phyloP scores from a whole-genome alignment of 2,888 invertebrate species.

The Trichogramma evanescens region DNA sequence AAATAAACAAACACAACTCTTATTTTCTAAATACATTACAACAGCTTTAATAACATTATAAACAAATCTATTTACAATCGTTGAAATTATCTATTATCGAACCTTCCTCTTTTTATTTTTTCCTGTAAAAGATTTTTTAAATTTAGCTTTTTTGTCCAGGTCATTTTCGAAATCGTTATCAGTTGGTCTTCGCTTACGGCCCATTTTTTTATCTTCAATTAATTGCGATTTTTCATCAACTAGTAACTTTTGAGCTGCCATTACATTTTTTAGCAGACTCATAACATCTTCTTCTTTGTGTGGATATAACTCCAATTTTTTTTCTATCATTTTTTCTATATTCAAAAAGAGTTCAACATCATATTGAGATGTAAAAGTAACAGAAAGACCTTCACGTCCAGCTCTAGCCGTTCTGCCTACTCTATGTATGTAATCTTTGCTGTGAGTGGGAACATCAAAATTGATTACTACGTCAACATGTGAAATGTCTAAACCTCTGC shows the following conservation, averaged over 20 bases:
- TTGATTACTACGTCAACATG: constrained; percentile 98
- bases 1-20: too few relatives aligned
- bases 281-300: constrained; percentile 92
- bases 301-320: constrained; percentile 81
- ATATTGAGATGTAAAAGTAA: constrained; percentile 97
- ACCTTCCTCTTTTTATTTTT: too few relatives aligned
- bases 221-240: too few relatives aligned
- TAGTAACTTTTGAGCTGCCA: constrained; percentile 67
- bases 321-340: constrained; percentile 90
- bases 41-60: too few relatives aligned
- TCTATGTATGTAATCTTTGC: constrained; percentile 97
- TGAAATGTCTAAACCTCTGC: constrained; percentile 95
- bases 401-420: constrained; percentile 96
- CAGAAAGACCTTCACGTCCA: constrained; percentile 85
- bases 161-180: too few relatives aligned
- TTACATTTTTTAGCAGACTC: constrained; percentile 86
- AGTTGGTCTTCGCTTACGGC: too few relatives aligned
- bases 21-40: too few relatives aligned
- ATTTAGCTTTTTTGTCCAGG: too few relatives aligned
- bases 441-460: constrained; percentile 96
- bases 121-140: too few relatives aligned
- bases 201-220: too few relatives aligned
- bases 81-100: too few relatives aligned
- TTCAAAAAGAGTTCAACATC: constrained; percentile 96
- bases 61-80: too few relatives aligned